These are phyloP conservation scores for Tenthredo notha DNA, from an alignment of 2,888 invertebrate species.

Conservation along the genomic window DNA sequence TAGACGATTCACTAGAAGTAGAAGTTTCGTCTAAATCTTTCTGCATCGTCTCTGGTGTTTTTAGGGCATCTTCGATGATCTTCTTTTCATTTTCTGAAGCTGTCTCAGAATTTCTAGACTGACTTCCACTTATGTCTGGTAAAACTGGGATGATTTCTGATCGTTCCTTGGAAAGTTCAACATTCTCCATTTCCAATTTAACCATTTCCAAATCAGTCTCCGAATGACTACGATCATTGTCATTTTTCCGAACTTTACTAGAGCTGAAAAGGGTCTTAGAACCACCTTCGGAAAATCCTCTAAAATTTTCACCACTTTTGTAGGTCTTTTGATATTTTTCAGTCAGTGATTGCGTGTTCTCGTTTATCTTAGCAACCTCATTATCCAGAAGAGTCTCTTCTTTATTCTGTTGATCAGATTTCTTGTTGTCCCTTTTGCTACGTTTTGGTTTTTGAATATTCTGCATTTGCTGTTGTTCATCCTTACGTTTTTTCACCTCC, in stretches of 20 bases:
- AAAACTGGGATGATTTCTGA: constrained; percentile 17
- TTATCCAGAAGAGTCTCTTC: constrained; percentile 74
- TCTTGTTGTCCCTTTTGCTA: constrained; percentile 55
- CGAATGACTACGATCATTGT: constrained; percentile 71
- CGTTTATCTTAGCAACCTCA: constrained; percentile 76
- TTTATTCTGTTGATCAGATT: constrained; percentile 72
- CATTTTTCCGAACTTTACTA: constrained; percentile 41
- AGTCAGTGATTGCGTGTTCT: constrained; percentile 68
- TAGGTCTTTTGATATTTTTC: constrained; percentile 63
- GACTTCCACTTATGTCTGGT: constrained; percentile 29
- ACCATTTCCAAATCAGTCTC: constrained; percentile 71
- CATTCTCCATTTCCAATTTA: constrained; percentile 45
- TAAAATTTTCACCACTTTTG: constrained; percentile 62
- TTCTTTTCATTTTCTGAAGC: constrained; percentile 61
- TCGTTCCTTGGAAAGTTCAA: constrained; percentile 18
- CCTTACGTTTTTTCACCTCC: constrained; percentile 71
- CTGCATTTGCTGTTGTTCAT: constrained; percentile 61
- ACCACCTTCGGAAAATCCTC: constrained; percentile 70
- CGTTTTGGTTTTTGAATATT: constrained; percentile 58
- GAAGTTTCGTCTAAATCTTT: constrained; percentile 75
- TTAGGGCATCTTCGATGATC: constrained; percentile 54
- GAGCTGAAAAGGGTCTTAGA: constrained; percentile 42
- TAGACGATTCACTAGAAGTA: constrained; percentile 73
- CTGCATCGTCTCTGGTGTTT: constrained; percentile 64
- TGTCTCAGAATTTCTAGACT: constrained; percentile 57